Conservation (phyloP, 1,140 invertebrate species). For the Centruroides vittatus region DNA sequence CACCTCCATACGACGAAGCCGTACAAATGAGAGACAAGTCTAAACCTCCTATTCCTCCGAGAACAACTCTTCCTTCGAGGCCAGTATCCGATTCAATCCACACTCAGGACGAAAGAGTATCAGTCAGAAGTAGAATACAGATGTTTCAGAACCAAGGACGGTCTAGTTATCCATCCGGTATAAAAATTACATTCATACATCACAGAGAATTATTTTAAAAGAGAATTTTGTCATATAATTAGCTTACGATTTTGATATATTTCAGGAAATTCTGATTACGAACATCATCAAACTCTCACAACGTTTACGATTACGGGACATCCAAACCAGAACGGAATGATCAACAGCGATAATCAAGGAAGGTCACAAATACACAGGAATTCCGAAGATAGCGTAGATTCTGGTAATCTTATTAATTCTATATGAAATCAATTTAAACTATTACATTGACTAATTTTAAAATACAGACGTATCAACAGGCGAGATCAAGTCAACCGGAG, state of each 20-base stretch:
- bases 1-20: conserved; percentile 12
- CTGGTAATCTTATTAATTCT: background rate
- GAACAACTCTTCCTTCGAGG: conserved; percentile 5
- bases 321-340: background rate
- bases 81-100: conserved; percentile 1
- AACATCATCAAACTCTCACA: background rate
- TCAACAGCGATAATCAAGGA: too few relatives aligned
- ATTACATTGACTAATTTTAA: background rate
- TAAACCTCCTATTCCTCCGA: conserved; percentile 13
- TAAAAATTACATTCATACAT: background rate
- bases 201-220: background rate
- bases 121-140: conserved; percentile 13
- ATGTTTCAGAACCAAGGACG: conserved; percentile 13
- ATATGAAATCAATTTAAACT: background rate
- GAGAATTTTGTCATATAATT: too few relatives aligned
- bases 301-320: background rate
- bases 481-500: too few relatives aligned
- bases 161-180: conserved; percentile 3
- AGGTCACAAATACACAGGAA: too few relatives aligned
- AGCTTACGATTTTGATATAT: too few relatives aligned
- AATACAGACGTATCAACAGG: too few relatives aligned
- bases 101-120: conserved; percentile 5
- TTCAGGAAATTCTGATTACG: background rate
- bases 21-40: conserved; percentile 2
- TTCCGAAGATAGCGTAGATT: too few relatives aligned